phyloP scores from a whole-genome alignment of 2,888 invertebrate genomes.

The Eurytoma californica region DNA sequence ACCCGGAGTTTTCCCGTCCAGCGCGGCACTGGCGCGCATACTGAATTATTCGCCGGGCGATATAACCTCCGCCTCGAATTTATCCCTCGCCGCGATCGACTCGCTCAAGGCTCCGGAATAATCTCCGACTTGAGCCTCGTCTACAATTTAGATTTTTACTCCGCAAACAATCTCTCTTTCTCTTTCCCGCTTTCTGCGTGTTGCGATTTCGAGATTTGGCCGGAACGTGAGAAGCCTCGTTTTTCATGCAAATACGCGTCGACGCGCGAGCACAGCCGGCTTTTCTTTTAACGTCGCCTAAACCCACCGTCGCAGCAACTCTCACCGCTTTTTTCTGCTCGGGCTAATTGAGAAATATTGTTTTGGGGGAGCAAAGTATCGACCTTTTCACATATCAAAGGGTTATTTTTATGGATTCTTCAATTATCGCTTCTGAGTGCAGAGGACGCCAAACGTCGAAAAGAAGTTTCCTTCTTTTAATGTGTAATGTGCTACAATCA shows the following conservation, averaged over 20 bases:
- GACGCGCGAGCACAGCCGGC: background rate
- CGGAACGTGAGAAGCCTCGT: constrained; percentile 49
- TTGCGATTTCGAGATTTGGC: constrained; percentile 50
- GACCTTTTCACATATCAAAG: too few species aligned
- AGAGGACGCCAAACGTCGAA: too few species aligned
- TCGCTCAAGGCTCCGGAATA: constrained; percentile 55
- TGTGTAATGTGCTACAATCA: too few species aligned
- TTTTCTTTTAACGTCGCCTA: constrained; percentile 42
- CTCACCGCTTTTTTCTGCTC: background rate
- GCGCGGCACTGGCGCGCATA: constrained; percentile 28
- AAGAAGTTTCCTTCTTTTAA: too few species aligned
- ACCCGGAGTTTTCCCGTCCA: background rate
- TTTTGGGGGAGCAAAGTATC: background rate
- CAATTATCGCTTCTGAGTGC: too few species aligned
- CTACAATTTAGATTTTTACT: constrained; percentile 56
- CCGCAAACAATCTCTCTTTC: constrained; percentile 50
- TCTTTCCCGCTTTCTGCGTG: constrained; percentile 29
- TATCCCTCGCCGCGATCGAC: constrained; percentile 53
- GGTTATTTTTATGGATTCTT: too few species aligned
- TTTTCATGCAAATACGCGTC: constrained; percentile 50
- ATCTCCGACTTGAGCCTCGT: constrained; percentile 49
- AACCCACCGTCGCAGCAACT: background rate
- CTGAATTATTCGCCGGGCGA: constrained; percentile 51
- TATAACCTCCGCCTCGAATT: constrained; percentile 51
- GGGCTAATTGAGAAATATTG: constrained; percentile 7